Evolutionary conservation across 2,888 invertebrate species (phyloP).

Genomic region (Oscheius sp.): DNA sequence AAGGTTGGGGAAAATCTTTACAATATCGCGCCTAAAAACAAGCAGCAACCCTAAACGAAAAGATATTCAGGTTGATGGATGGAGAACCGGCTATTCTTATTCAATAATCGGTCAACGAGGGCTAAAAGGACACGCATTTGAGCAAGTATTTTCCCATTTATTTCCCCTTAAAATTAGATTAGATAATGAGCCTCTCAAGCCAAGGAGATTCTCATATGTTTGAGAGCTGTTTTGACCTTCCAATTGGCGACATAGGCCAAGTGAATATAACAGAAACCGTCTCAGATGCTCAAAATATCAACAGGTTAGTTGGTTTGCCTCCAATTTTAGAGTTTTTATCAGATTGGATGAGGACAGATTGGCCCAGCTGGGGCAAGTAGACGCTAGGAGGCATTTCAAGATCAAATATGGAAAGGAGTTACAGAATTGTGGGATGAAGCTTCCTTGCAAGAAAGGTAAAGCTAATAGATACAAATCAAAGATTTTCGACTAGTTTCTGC

Average conservation of each 20-base stretch:
- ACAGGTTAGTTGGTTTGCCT: background rate
- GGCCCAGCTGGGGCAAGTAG: conserved; percentile 39
- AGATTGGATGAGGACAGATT: conserved; percentile 48
- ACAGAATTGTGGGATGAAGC: conserved; percentile 46
- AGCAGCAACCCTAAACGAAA: too few species aligned
- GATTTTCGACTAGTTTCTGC: background rate
- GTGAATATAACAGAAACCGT: conserved; percentile 32
- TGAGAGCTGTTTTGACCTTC: conserved; percentile 51
- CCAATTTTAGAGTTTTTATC: background rate
- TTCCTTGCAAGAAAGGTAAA: conserved; percentile 37
- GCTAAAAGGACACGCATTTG: conserved; percentile 45
- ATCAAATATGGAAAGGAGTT: conserved; percentile 38
- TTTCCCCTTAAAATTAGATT: background rate
- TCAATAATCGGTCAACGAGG: conserved; percentile 52
- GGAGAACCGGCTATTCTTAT: conserved; percentile 48
- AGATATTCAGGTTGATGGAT: conserved; percentile 37
- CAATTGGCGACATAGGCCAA: conserved; percentile 43
- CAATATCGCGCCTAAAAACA: too few species aligned
- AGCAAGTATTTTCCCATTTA: conserved; percentile 28
- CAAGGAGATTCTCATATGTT: conserved; percentile 11
- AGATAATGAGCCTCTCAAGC: conserved; percentile 3
- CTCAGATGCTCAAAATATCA: conserved; percentile 6
- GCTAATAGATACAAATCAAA: too few species aligned
- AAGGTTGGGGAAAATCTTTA: conserved; percentile 16
- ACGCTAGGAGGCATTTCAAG: conserved; percentile 19